Base-by-base conservation (phyloP, 92 coral and sea anemone genomes). In the Bergia sp. region DNA sequence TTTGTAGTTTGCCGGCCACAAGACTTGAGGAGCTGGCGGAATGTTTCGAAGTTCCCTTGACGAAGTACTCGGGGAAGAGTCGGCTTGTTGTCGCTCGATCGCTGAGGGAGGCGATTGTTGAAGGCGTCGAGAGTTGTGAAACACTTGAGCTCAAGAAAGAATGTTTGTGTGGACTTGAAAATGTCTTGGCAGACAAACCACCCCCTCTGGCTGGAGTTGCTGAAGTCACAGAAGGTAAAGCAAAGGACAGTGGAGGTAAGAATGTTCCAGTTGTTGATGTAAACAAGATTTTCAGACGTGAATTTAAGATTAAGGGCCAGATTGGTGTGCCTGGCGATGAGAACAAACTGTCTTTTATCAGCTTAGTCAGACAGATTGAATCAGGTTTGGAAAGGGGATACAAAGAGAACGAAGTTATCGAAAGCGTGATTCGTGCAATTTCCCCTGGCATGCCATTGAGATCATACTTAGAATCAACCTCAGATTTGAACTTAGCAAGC, bases 291-390 rank as follows among this genome's bases (percentile, higher is more conserved):
- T 88, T 91, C 50, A 77, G 91, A 36, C 86, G 93, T 57, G 91
- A 87, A n/a, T 81, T 91, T 81, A 91, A 91, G 77, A 73, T 90
- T 77, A 90, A 73, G 85, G 93, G 82, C 45, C 90, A 86, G 58
- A 90, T 86, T 47, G 92, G 90, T 29, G 29, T 81, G 58, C 90
- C 92, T 65, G 92, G 84, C 41, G 90, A 67, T 77, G 85, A 80
- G n/a, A 85, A 90, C 78, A 90, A 90, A 90, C 82, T 90, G 43
- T 42, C 93, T 57, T 82, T 87, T 86, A 88, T 90, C 76, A 90
- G 92, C 67, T 85, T 87, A 80, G 79, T 73, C 73, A 80, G 91
- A 21, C 91, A 91, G 49, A 88, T 91, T 44, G 93, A 91, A 78
- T 88, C 88, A 43, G 93, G 89, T 6, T 36, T 67, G n/a, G 71